A percentile compares a stretch with the other conserved stretches of the same genome.
Conservation (phyloP, 2,113 vertebrate species). For the Oreamnos americanus region DNA sequence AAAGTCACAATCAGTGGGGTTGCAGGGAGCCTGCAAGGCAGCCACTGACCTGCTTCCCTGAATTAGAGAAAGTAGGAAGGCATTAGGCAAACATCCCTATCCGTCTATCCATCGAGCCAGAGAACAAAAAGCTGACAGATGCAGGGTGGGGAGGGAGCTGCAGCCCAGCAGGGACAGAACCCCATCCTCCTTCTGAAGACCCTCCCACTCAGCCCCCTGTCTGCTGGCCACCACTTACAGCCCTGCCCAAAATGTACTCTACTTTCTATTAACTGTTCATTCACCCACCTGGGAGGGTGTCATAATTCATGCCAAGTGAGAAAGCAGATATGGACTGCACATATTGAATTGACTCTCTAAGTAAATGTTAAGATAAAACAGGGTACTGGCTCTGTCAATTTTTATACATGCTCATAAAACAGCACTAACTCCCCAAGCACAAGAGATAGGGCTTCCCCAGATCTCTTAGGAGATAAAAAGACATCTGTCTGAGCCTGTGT, state of each 20-base stretch:
- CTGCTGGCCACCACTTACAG: neutral
- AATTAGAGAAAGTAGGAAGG: neutral
- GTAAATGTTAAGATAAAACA: neutral
- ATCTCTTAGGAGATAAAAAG: neutral
- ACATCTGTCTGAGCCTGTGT: neutral
- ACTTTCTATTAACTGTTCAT: constrained; percentile 38
- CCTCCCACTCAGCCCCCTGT: neutral
- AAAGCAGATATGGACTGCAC: neutral
- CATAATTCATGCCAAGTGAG: constrained; percentile 3
- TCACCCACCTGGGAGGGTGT: neutral
- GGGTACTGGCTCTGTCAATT: neutral
- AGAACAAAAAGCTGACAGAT: neutral
- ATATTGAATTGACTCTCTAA: neutral
- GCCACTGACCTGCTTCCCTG: neutral
- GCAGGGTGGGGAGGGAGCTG: neutral
- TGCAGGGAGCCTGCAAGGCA: neutral
- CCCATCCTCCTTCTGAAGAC: neutral
- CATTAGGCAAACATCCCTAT: neutral
- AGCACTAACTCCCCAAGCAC: neutral
- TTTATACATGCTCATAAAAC: neutral
- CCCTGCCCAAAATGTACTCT: neutral
- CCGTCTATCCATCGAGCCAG: neutral
- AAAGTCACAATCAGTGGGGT: neutral
- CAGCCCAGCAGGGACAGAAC: neutral
- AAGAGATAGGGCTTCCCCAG: neutral